Base-by-base conservation (phyloP, 2,888 invertebrate genomes). In the Nematopogon swammerdamellus region DNA sequence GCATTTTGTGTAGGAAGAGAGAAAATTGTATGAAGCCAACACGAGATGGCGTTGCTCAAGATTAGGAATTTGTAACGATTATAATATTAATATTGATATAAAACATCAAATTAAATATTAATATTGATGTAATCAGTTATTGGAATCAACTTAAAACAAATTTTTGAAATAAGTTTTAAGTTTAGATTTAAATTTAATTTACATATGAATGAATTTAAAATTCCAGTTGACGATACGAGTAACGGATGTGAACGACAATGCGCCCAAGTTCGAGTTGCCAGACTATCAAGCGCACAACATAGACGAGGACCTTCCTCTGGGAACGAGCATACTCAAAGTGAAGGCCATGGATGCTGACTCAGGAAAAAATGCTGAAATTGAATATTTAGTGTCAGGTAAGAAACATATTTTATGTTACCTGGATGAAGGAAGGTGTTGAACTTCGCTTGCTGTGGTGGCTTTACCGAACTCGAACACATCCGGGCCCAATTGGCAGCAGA, bases 261-360 rank as follows among this genome's bases (percentile, higher is more conserved):
- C 95, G 8, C 97, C 97, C 0, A 93, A 95, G 70, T 97, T 95
- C 64, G 96, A 97, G 72, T 75, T 97, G 55, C 97, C 97, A 1
- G 94, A 97, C 69, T 97, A 97, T 71, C 96, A 97, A 70, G 95
- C 95, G 0, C 95, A 95, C 71, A 96, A 96, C 66, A 92, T 97
- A 1, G 94, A 95, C 62, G 97, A 97, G 76, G 96, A 97, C 64
- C 91, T 95, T 56, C 89, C 93, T 0, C 81, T 95, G 36, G 96
- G 96, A 52, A 92, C 94, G 25, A 92, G 91, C 55, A 96, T 98
- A 55, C 80, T 97, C 48, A 93, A 93, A 76, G 96, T 97, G 48
- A 95, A 94, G 65, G 97, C 97, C 0, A 94, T 92, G 80, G 97
- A 98, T 63, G 87, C 92, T 0, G 97, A 97, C 68, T 95, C 95